A percentile compares a stretch with the other conserved stretches of the same genome.
Conservation (phyloP, 2,113 vertebrate genomes). For the Ascaphus truei region DNA sequence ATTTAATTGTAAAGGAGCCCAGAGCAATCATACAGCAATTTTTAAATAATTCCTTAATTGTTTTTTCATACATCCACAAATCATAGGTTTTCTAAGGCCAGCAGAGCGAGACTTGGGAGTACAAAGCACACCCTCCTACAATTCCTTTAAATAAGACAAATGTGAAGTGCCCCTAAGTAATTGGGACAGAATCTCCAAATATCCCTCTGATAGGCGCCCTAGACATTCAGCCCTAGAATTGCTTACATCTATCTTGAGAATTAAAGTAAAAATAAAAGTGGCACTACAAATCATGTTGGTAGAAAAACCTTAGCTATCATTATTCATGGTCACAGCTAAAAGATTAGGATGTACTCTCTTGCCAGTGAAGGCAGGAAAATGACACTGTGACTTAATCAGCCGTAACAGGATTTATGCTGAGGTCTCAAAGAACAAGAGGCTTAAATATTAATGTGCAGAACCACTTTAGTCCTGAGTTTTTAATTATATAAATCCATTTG, state of each 20-base stretch:
- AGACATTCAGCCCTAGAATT: slow-evolving; percentile 14
- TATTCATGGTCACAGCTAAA: slow-evolving; percentile 40
- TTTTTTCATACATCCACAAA: too few relatives aligned
- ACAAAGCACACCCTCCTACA: neutral
- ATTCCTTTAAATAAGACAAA: slow-evolving; percentile 11
- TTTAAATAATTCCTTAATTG: too few relatives aligned
- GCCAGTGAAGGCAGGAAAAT: slow-evolving; percentile 38
- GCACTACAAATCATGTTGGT: slow-evolving; percentile 35
- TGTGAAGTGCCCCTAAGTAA: slow-evolving; percentile 7
- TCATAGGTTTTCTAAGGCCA: too few relatives aligned
- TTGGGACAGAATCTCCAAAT: slow-evolving; percentile 4
- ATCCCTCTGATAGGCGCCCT: neutral
- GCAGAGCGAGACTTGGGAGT: neutral
- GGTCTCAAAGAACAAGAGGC: slow-evolving; percentile 6
- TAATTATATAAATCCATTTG: slow-evolving; percentile 26
- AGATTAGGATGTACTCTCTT: slow-evolving; percentile 35
- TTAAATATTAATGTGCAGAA: slow-evolving; percentile 31
- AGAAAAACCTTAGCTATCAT: slow-evolving; percentile 21
- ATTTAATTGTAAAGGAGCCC: too few relatives aligned
- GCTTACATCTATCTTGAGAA: slow-evolving; percentile 30
- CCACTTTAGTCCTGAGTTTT: slow-evolving; percentile 27
- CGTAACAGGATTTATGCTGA: neutral
- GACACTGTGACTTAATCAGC: slow-evolving; percentile 36
- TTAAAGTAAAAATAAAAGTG: slow-evolving; percentile 29
- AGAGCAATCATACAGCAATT: too few relatives aligned